Conservation (phyloP, 2,797 vertebrate genomes). For the Alauda arvensis region DNA sequence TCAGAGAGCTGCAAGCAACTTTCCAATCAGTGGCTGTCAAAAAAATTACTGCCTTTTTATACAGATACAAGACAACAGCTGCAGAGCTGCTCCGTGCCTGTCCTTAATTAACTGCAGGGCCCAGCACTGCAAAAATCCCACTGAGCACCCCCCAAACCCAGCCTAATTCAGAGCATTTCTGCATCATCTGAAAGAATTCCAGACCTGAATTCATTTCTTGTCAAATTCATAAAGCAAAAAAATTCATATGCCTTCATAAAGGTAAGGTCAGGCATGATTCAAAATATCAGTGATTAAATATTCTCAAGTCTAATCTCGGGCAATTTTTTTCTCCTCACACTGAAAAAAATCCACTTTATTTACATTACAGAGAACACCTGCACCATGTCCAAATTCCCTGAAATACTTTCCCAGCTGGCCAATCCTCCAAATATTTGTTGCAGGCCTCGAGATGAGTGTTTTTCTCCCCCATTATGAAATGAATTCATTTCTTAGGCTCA, state of each 20-base stretch:
- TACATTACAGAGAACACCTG: neutral
- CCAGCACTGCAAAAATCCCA: neutral
- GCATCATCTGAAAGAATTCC: neutral
- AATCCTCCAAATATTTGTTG: neutral
- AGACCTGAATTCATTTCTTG: neutral
- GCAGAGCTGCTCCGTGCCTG: conserved; percentile 35
- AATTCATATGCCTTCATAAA: neutral
- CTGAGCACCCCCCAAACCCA: neutral
- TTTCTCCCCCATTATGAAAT: neutral
- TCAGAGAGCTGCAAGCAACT: conserved; percentile 85
- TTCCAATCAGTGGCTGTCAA: conserved; percentile 95
- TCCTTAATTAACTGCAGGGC: conserved; percentile 80
- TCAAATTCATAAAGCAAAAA: conserved; percentile 33
- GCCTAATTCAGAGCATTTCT: neutral
- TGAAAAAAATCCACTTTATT: neutral
- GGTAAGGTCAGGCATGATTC: neutral
- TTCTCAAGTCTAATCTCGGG: neutral
- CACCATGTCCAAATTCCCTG: neutral
- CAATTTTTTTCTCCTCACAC: neutral
- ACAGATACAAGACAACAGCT: conserved; percentile 75
- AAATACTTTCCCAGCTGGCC: neutral
- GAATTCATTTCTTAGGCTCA: neutral
- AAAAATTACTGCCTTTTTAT: conserved; percentile 84
- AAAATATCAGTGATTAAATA: neutral
- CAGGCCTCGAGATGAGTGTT: neutral